Conservation (phyloP, 2,797 vertebrate species). For the Hippoglossus hippoglossus region DNA sequence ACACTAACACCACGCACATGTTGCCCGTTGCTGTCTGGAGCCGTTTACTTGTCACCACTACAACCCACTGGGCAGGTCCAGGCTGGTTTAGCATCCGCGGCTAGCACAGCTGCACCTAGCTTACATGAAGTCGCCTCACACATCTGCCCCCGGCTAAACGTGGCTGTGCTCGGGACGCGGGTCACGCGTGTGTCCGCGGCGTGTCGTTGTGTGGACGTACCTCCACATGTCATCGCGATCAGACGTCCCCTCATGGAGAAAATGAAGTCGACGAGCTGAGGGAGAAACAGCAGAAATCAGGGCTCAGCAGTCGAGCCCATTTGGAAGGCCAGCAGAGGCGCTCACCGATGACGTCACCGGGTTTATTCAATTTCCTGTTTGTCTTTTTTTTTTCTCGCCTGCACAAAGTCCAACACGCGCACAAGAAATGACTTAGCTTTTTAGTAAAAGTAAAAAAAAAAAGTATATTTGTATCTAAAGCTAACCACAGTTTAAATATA, state of each 20-base stretch:
- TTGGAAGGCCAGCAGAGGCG: conserved; percentile 86
- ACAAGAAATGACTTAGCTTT: too few species aligned
- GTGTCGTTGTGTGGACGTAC: conserved; percentile 64
- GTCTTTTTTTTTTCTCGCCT: conserved; percentile 9
- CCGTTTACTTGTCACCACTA: conserved; percentile 5
- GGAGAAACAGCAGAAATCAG: conserved; percentile 76
- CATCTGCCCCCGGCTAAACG: conserved; percentile 36
- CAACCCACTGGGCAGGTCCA: conserved; percentile 40
- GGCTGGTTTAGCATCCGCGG: conserved; percentile 66
- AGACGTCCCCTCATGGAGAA: conserved; percentile 26
- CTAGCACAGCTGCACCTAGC: conserved; percentile 64
- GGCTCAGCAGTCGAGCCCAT: conserved; percentile 84
- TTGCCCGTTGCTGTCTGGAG: background rate
- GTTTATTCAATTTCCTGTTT: conserved; percentile 69
- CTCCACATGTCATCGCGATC: conserved; percentile 85
- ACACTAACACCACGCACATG: background rate
- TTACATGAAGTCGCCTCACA: conserved; percentile 54
- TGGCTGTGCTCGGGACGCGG: conserved; percentile 1
- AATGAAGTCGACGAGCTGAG: conserved; percentile 61
- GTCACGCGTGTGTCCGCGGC: background rate
- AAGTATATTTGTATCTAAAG: too few species aligned
- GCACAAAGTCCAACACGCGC: background rate
- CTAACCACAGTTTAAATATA: too few species aligned
- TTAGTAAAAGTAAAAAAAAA: too few species aligned
- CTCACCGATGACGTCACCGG: conserved; percentile 82